phyloP scores from a whole-genome alignment of 1,140 invertebrate species.

The Solen grandis region DNA sequence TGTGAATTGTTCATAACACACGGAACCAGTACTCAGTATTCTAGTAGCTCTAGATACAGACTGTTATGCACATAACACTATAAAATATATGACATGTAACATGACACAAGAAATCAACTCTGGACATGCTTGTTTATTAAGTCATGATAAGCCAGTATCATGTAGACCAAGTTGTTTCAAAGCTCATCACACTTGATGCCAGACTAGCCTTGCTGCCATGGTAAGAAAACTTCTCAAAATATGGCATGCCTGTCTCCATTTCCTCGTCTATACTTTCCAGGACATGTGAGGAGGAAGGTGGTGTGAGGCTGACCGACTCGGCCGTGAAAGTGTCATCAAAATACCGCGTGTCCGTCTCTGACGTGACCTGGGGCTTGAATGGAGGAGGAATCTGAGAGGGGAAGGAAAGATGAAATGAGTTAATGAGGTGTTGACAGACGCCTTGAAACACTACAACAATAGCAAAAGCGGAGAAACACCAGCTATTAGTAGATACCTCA shows the following conservation, averaged over 20 bases:
- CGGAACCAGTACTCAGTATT: too few relatives aligned
- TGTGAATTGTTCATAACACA: too few relatives aligned
- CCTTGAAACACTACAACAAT: too few relatives aligned
- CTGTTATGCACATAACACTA: too few relatives aligned
- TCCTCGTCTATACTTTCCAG: constrained; percentile 70
- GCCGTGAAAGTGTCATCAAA: constrained; percentile 99
- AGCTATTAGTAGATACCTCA: too few relatives aligned
- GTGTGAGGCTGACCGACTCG: constrained; percentile 96
- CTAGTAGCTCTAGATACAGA: too few relatives aligned
- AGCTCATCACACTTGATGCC: constrained; percentile 73
- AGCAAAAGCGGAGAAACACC: too few relatives aligned
- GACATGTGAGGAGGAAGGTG: constrained; percentile 83
- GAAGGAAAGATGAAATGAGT: constrained; percentile 52
- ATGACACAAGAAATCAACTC: too few relatives aligned
- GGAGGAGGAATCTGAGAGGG: constrained; percentile 83
- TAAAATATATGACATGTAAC: too few relatives aligned
- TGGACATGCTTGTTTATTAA: too few relatives aligned
- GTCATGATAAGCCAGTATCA: constrained; percentile 46
- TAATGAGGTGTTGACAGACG: neutral
- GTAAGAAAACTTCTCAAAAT: constrained; percentile 79
- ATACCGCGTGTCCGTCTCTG: constrained; percentile 97
- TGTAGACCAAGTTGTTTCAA: constrained; percentile 72
- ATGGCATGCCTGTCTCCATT: constrained; percentile 69
- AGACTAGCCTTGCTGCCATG: constrained; percentile 74
- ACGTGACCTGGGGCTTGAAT: constrained; percentile 97